Base-by-base conservation (phyloP, 2,888 invertebrate genomes). In the Himalopsyche tibetana region DNA sequence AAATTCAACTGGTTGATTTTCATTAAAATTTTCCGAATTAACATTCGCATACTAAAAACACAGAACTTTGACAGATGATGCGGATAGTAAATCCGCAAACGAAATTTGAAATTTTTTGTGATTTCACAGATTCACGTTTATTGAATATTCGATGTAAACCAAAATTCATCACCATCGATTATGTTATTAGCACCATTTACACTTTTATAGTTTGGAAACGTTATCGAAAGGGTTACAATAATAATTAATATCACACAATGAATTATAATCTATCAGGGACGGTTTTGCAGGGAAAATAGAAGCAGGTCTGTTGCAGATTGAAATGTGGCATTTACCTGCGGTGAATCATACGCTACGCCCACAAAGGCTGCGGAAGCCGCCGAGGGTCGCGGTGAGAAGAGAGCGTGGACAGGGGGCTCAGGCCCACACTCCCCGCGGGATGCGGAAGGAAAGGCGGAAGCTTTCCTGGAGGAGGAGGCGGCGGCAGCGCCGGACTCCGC, bases 281-380 rank as follows among this genome's bases (percentile, higher is more conserved):
- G 87, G 84, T 85, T 51, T 85, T 85, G 87, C 87, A 82, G 85
- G 87, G 87, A 80, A 63, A 85, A 86, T 83, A 85, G 82, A 88
- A 88, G 88, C 88, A 83, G 87, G 83, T 85, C 82, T 83, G 84
- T 85, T 55, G 86, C 84, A 84, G 85, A 85, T 83, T 83, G 82
- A 88, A 85, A 84, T 84, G 84, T 51, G 63, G 90, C 90, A 91
- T 91, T 94, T 93, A 94, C 94, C 94, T 94, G 94, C 94, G 94
- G 93, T 94, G 94, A 91, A 94, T 93, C 93, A 95, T 94, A 93
- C 95, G 95, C 95, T 96, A 96, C 94, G 96, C 96, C 96, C 96
- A 96, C 91, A 96, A 94, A 90, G 95, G 95, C 92, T 96, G 95
- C 90, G 94, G 94, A 90, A 94, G 93, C 90, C 94, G 93, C 90